Evolutionary conservation across 2,797 vertebrate species (phyloP), one percentile per base, ranked within the genome.

Genomic region (Rhinella marina): DNA sequence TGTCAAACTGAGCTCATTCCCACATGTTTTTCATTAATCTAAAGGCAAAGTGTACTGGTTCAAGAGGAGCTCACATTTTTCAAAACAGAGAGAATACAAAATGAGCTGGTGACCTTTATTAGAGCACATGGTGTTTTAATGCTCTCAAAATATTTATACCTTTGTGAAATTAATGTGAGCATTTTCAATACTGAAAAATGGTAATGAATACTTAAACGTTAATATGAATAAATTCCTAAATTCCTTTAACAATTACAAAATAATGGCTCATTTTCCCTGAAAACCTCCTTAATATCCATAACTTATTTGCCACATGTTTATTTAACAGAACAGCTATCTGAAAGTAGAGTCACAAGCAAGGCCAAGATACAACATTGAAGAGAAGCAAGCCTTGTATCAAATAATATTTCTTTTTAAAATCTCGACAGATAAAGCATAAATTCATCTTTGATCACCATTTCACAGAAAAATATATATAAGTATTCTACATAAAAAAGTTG

Each of bases 21-120:
- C 82, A 70, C 88, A 78, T 78, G 41, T 68, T 90, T 89, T 92
- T 92, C 85, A 91, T 90, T 88, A 92, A 90, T 88, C 54, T 78
- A 68, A 90, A 89, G 88, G 88, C 73, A 84, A 84, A 89, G 88
- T 89, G 81, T 89, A 87, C 85, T 56, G 62, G 87, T 89, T 86
- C 75, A 86, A 89, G 72, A 82, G 88, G 62, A 86, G 29, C 81
- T 89, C 81, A 80, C 85, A 87, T 89, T 87, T 83, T 90, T 90
- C 86, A 90, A 89, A 83, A 80, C 56, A 91, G 87, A 79, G 0
- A 90, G 91, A 92, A 87, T 86, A 84, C 21, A 91, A 86, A 91
- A 91, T 91, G 88, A 90, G n/a, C 10, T 90, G 83, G 19, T 91
- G 73, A 90, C 2, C 83, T 91, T 88, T 91, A 72, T 89, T 19